Base-by-base conservation (phyloP, 2,888 invertebrate species). In the Omphaloscelis lunosa region DNA sequence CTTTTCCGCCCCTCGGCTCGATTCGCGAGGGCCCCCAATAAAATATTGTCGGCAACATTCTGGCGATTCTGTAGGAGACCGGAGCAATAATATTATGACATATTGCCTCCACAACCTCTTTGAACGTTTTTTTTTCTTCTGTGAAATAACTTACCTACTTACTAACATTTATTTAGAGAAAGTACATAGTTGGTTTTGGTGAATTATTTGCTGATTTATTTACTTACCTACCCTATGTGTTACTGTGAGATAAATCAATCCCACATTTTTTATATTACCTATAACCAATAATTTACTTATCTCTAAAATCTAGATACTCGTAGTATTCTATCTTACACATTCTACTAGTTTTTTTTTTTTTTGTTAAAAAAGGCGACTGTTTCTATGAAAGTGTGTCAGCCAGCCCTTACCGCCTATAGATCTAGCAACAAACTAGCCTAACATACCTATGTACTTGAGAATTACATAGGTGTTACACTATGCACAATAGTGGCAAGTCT, bases 1-100 rank as follows among this genome's bases (percentile, higher is more conserved):
- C 90, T 91, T 89, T 88, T 80, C 78, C 87, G 86, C 89, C 91
- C 93, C 93, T 93, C 79, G 65, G 72, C 84, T 85, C 85, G 87
- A 89, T 91, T 90, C 87, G 89, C 87, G 92, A 93, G 94, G 95
- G 94, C 91, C 87, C 87, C 91, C 90, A 91, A 95, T 96, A 95
- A 96, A 95, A 95, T 96, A 96, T 95, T 92, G 94, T 92, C 91
- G 94, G 93, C 91, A 93, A 93, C 93, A 92, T 93, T 93, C 90
- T 89, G 92, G 90, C 93, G 92, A 94, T 94, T 95, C 93, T 90
- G 92, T 94, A 87, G 92, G 93, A 95, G 95, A 94, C 93, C 92
- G 88, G 90, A 92, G 95, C 95, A 96, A 96, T 96, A 96, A 96
- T 96, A 96, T 96, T 96, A 95, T 96, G 96, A 96, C 95, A 94